Evolutionary conservation across 2,888 invertebrate species (phyloP), one percentile per base, ranked within the genome.

Genomic region (Heliconius ethilla): DNA sequence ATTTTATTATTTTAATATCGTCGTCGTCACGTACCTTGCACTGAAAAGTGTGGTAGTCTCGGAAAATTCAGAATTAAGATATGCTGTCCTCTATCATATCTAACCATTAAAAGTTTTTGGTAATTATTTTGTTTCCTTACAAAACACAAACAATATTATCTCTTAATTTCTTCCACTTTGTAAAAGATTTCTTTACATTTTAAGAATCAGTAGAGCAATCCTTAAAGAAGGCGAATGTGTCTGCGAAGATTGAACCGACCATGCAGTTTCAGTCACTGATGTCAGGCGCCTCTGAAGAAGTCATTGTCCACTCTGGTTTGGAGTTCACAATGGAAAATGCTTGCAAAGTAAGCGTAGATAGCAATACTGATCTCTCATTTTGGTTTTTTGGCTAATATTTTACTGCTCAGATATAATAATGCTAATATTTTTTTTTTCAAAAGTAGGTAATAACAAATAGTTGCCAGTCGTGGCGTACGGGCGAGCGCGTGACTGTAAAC

Each of bases 271-370:
- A 96, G 86, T 95, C 96, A 81, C 96, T 97, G 90, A 96, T 96
- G 87, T 94, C 95, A 62, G 97, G 97, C 86, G 97, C 98, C 79
- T 96, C 96, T 79, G 98, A 98, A 91, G 96, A 96, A 87, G 97
- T 97, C 87, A 97, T 98, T 85, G 98, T 98, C 40, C 97, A 97
- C 91, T 97, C 97, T 65, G 98, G 98, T 75, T 95, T 98, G 76
- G 97, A 97, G 86, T 97, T 96, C 90, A 97, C 97, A 79, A 98
- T 98, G 97, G 96, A 96, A 84, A 95, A 97, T 82, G 96, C 97
- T 27, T 96, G 96, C 79, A 88, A 92, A 85, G 96, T 90, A 67
- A 82, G 81, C 18, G 11, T 10, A 25, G 15, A 37, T 22, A 13
- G 40, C 13, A 27, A 55, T 55, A 62, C 25, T 11, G n/a, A 18